These are phyloP conservation scores for Pygoscelis antarcticus DNA, from an alignment of 2,113 vertebrate genomes.

Conservation along the genomic window DNA sequence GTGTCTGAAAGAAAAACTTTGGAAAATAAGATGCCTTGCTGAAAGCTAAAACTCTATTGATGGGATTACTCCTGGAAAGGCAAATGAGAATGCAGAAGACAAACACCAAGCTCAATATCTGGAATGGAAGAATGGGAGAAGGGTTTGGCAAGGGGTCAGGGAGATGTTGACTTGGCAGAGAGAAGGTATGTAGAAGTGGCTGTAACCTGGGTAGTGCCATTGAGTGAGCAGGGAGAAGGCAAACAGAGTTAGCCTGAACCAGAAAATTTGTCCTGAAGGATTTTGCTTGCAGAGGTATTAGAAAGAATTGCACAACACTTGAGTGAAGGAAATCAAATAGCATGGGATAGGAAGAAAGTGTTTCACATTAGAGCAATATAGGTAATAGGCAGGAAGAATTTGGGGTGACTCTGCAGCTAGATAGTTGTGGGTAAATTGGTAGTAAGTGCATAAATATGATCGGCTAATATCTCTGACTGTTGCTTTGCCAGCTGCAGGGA, in stretches of 20 bases:
- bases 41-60: neutral
- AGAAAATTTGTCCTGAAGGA: neutral
- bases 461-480: neutral
- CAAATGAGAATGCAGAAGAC: neutral
- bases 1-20: slow-evolving; percentile 2
- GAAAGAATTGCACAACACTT: neutral
- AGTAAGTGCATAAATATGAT: neutral
- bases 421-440: neutral
- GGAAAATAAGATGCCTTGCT: neutral
- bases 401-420: neutral
- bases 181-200: neutral
- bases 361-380: neutral
- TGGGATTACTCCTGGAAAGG: neutral
- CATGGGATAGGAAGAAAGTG: neutral
- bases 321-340: neutral
- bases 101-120: neutral
- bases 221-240: neutral
- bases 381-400: neutral
- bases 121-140: neutral
- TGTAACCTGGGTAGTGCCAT: neutral
- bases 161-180: slow-evolving; percentile 1
- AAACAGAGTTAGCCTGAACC: neutral
- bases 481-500: neutral
- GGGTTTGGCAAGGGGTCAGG: neutral
- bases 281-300: neutral